A percentile compares a stretch with the other conserved stretches of the same genome.
Evolutionary conservation across 2,113 vertebrate genomes (phyloP).

Genomic region (Mesembrinibis cayennensis): DNA sequence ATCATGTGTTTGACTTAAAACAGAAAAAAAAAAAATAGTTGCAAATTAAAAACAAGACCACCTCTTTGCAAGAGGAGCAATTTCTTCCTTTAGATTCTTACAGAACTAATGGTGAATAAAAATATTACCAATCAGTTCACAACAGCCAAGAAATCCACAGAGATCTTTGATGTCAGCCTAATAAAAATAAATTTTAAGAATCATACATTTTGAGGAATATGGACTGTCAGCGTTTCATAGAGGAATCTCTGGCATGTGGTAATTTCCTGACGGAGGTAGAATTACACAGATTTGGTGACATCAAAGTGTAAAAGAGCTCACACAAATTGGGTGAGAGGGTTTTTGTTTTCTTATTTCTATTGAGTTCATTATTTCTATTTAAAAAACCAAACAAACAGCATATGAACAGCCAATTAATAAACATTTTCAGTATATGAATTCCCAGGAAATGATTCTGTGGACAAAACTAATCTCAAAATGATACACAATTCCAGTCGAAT

Average conservation of each 20-base stretch:
- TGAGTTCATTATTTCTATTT: background rate
- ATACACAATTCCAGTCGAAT: background rate
- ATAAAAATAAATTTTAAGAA: background rate
- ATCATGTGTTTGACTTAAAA: background rate
- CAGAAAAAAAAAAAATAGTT: background rate
- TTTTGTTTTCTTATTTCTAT: slow-evolving; percentile 35
- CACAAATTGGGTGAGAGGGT: background rate
- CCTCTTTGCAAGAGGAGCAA: background rate
- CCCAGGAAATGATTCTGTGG: background rate
- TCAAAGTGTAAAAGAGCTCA: background rate
- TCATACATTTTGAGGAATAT: background rate
- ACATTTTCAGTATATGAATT: background rate
- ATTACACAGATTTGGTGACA: slow-evolving; percentile 36
- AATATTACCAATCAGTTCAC: background rate
- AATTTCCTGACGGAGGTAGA: slow-evolving; percentile 50
- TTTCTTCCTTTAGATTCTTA: background rate
- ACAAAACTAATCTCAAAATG: background rate
- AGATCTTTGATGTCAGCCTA: background rate
- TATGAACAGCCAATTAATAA: background rate
- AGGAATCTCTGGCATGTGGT: slow-evolving; percentile 43
- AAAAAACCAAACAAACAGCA: background rate
- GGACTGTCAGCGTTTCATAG: background rate
- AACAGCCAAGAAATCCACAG: background rate
- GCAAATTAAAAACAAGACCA: background rate
- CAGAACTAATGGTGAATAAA: background rate